Percentiles rank a stretch among this genome's conserved stretches.
Evolutionary conservation across 2,888 invertebrate genomes (phyloP).

Genomic region (Tetrapedia diversipes): DNA sequence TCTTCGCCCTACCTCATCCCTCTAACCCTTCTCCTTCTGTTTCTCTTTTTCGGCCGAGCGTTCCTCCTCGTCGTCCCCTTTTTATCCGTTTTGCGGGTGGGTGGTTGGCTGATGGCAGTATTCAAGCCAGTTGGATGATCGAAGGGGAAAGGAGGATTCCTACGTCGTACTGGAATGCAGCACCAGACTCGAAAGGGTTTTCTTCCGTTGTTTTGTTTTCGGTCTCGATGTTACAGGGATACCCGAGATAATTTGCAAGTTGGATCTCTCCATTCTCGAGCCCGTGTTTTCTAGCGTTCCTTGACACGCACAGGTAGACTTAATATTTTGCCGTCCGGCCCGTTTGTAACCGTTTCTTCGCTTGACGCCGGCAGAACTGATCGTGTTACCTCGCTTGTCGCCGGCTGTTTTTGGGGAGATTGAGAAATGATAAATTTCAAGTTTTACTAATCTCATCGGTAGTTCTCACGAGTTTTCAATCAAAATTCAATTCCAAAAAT

Average conservation of each 20-base stretch:
- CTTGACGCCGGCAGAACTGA: too few relatives aligned
- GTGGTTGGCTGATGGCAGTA: slow-evolving; percentile 36
- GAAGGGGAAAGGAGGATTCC: slow-evolving; percentile 41
- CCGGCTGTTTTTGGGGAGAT: too few relatives aligned
- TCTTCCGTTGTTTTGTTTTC: slow-evolving; percentile 2
- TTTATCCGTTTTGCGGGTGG: slow-evolving; percentile 52
- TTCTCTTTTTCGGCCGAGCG: slow-evolving; percentile 13
- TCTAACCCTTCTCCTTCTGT: neutral
- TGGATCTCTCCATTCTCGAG: neutral
- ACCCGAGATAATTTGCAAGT: slow-evolving; percentile 23
- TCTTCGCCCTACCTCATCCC: neutral
- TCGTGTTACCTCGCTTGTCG: too few relatives aligned
- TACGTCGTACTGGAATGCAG: slow-evolving; percentile 52
- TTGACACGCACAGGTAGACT: neutral
- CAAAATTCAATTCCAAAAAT: too few relatives aligned
- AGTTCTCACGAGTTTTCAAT: too few relatives aligned
- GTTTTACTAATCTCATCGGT: too few relatives aligned
- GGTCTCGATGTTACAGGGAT: slow-evolving; percentile 2
- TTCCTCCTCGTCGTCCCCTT: slow-evolving; percentile 16
- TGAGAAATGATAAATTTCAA: too few relatives aligned
- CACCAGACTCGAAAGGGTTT: slow-evolving; percentile 11
- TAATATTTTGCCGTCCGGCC: too few relatives aligned
- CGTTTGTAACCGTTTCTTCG: too few relatives aligned
- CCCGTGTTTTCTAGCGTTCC: neutral
- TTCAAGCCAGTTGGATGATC: slow-evolving; percentile 45